Conservation (phyloP, 2,113 vertebrate genomes). For the Corythornis cristatus region DNA sequence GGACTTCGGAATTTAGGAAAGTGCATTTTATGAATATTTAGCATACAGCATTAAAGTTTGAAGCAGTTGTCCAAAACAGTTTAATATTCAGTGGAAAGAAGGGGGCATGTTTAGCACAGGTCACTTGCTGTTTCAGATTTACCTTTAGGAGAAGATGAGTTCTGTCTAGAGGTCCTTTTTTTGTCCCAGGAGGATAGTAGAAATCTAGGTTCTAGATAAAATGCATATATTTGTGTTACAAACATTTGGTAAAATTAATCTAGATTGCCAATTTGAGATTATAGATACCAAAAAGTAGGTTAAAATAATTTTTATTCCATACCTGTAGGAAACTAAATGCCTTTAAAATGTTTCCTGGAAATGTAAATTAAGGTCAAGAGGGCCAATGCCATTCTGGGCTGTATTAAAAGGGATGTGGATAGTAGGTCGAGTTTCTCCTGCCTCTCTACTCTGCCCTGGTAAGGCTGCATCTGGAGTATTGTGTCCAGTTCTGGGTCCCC, state of each 20-base stretch:
- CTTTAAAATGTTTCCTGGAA: background rate
- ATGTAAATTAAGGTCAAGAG: background rate
- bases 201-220: background rate
- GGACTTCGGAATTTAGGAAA: background rate
- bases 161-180: background rate
- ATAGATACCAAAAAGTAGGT: background rate
- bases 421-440: too few relatives aligned
- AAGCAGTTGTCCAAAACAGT: background rate
- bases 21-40: background rate
- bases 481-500: too few relatives aligned
- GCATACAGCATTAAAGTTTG: background rate
- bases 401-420: too few relatives aligned
- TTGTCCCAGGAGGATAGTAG: background rate
- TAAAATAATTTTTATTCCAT: background rate
- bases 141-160: background rate
- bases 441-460: too few relatives aligned
- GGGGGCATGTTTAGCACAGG: background rate
- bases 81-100: background rate
- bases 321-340: background rate
- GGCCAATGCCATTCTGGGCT: too few relatives aligned
- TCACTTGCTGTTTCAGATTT: background rate
- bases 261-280: background rate
- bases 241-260: background rate
- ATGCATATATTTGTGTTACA: background rate
- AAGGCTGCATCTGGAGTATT: too few relatives aligned